phyloP scores from a whole-genome alignment of 2,797 vertebrate genomes.

The Bradypus variegatus region DNA sequence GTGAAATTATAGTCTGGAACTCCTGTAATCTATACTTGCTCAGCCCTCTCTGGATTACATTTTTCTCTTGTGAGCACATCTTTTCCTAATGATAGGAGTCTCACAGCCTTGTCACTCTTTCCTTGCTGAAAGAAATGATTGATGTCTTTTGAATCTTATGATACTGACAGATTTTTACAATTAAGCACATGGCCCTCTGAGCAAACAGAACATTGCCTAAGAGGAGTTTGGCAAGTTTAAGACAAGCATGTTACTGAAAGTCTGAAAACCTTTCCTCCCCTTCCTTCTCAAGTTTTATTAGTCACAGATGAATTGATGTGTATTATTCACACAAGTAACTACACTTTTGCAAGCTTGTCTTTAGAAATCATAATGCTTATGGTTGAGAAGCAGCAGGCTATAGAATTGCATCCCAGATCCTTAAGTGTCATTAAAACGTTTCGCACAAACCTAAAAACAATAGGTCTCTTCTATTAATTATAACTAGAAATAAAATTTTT shows the following conservation, averaged over 20 bases:
- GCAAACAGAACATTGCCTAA: conserved; percentile 49
- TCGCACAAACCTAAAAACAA: background rate
- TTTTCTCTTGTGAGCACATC: conserved; percentile 49
- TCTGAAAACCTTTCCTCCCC: background rate
- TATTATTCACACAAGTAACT: background rate
- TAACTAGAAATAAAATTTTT: conserved; percentile 32
- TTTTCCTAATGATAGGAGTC: conserved; percentile 36
- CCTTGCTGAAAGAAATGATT: conserved; percentile 51
- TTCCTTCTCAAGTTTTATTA: conserved; percentile 52
- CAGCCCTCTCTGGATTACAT: background rate
- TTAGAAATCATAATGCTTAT: background rate
- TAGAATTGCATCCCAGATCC: background rate
- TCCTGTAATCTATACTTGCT: conserved; percentile 15
- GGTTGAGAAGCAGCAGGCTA: background rate
- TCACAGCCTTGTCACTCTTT: conserved; percentile 9
- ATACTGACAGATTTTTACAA: conserved; percentile 57
- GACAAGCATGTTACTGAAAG: conserved; percentile 43
- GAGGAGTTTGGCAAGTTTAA: conserved; percentile 51
- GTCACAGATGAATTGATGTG: conserved; percentile 41
- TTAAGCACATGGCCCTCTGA: conserved; percentile 45
- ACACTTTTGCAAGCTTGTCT: background rate
- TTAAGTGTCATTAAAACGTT: conserved; percentile 32
- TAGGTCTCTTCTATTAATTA: conserved; percentile 31
- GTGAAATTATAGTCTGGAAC: conserved; percentile 21
- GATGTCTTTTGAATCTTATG: conserved; percentile 55